These are phyloP conservation scores for Bombyx mori DNA, from an alignment of 1,140 invertebrate genomes.

Conservation along the genomic window DNA sequence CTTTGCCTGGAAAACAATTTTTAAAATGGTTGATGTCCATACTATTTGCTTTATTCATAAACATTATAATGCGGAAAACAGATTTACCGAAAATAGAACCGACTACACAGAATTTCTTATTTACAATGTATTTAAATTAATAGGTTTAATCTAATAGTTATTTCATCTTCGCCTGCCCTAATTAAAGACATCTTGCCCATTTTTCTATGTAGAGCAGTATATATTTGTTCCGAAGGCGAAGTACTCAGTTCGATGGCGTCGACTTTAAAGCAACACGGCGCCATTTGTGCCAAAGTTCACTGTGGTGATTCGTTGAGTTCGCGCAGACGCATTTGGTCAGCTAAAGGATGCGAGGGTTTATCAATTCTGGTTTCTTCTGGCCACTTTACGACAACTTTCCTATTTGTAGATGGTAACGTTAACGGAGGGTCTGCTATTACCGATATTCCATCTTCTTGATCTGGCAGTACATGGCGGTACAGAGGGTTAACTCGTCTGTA, in stretches of 20 bases:
- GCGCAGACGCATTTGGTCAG: slow-evolving; percentile 46
- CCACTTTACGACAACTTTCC: slow-evolving; percentile 47
- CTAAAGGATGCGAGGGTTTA: slow-evolving; percentile 33
- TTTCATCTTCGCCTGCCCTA: no score
- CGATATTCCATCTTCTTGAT: slow-evolving; percentile 58
- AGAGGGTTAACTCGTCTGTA: slow-evolving; percentile 44
- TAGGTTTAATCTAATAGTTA: no score
- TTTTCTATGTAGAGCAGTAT: no score
- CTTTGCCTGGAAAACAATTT: no score
- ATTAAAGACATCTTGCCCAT: no score
- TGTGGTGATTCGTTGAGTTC: slow-evolving; percentile 47
- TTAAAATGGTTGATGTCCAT: no score
- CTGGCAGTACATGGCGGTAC: slow-evolving; percentile 61
- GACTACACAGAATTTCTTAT: no score
- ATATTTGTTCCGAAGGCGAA: slow-evolving; percentile 28
- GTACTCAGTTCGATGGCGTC: slow-evolving; percentile 41
- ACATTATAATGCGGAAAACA: no score
- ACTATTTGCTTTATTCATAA: no score
- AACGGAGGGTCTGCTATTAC: slow-evolving; percentile 60
- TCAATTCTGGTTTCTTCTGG: slow-evolving; percentile 37
- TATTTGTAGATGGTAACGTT: slow-evolving; percentile 46
- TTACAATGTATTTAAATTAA: no score
- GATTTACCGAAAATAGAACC: no score
- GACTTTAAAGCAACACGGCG: slow-evolving; percentile 9
- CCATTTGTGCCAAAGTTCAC: slow-evolving; percentile 31